Conservation (phyloP, 1,140 invertebrate species). For the Drosophila mayri region DNA sequence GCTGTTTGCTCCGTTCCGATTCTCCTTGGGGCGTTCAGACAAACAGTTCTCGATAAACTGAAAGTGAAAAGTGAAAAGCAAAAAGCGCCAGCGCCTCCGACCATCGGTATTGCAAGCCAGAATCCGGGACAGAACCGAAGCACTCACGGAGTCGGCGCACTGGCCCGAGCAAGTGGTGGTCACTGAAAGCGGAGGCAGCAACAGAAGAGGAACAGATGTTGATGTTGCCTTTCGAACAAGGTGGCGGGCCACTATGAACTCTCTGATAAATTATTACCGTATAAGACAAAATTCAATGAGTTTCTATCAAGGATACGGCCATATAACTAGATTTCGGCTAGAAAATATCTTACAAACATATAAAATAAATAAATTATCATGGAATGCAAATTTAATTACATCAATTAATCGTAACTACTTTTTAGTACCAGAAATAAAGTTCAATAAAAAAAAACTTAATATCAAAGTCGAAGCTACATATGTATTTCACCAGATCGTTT, state of each 20-base stretch:
- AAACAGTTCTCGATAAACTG: constrained; percentile 77
- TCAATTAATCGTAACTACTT: not conserved
- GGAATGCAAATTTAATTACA: not conserved
- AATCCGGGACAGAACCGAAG: constrained; percentile 65
- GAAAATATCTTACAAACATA: not conserved
- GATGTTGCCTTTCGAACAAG: constrained; percentile 41
- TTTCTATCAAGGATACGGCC: constrained; percentile 14
- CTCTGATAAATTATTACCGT: constrained; percentile 30
- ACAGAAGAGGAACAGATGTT: constrained; percentile 53
- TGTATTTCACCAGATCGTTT: not conserved
- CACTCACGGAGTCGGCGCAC: constrained; percentile 61
- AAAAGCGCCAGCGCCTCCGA: constrained; percentile 59
- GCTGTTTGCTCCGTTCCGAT: constrained; percentile 31
- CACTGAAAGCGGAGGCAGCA: constrained; percentile 42
- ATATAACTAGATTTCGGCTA: not conserved
- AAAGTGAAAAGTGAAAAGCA: constrained; percentile 72
- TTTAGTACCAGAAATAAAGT: not conserved
- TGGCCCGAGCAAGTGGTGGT: constrained; percentile 67
- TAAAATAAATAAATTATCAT: not conserved
- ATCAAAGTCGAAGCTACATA: not conserved
- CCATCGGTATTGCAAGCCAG: constrained; percentile 26
- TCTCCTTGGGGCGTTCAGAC: constrained; percentile 62
- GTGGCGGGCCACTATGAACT: constrained; percentile 20
- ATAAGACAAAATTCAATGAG: not conserved
- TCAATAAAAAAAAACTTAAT: too few species aligned